phyloP scores from a whole-genome alignment of 2,888 invertebrate species.

The Sminthurides aquaticus region DNA sequence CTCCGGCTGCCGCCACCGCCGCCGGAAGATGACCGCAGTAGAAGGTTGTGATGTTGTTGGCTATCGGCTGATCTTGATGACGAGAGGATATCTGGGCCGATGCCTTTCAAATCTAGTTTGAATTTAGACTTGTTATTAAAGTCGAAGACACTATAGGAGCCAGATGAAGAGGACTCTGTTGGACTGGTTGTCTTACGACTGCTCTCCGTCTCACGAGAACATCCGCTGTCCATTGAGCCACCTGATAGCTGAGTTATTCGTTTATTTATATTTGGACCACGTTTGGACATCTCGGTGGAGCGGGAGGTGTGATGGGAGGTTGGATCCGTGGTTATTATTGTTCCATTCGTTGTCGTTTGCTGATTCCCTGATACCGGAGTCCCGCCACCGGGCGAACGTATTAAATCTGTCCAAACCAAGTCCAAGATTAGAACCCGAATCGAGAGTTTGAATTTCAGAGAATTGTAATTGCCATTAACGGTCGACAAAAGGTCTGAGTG shows the following conservation, averaged over 20 bases:
- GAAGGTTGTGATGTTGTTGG: not conserved
- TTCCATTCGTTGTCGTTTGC: slow-evolving; percentile 10
- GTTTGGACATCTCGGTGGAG: not conserved
- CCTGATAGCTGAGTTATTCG: slow-evolving; percentile 16
- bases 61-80: not conserved
- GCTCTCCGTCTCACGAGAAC: slow-evolving; percentile 22
- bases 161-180: slow-evolving; percentile 36
- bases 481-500: too few species aligned
- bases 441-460: not conserved
- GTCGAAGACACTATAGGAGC: slow-evolving; percentile 36
- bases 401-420: slow-evolving; percentile 11
- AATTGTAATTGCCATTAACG: not conserved
- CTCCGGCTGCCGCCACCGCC: not conserved
- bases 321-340: slow-evolving; percentile 2
- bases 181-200: slow-evolving; percentile 24
- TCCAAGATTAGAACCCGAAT: too few species aligned
- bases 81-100: not conserved
- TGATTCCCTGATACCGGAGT: not conserved
- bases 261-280: slow-evolving; percentile 9
- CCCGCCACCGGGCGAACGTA: slow-evolving; percentile 19
- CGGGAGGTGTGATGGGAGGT: not conserved
- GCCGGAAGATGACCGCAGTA: not conserved
- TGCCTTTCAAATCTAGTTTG: slow-evolving; percentile 22
- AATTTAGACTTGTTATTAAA: slow-evolving; percentile 22
- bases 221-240: slow-evolving; percentile 24